Evolutionary conservation across 2,888 invertebrate genomes (phyloP).

Genomic region (Agriotes lineatus): DNA sequence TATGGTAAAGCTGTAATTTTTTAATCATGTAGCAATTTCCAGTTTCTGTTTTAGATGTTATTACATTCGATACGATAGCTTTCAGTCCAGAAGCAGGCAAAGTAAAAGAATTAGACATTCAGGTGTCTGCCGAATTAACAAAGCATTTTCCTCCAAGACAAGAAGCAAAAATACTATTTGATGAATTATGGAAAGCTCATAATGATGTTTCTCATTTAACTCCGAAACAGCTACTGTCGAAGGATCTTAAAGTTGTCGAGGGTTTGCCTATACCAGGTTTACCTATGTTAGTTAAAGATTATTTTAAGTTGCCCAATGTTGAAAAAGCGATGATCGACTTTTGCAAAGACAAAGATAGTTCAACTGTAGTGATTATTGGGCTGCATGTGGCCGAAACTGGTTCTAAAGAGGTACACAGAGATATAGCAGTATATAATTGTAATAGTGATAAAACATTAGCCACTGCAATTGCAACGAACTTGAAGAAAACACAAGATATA

Average conservation of each 20-base stretch:
- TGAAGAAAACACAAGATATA: conserved; percentile 51
- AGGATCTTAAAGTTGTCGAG: conserved; percentile 80
- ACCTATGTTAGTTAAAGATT: conserved; percentile 75
- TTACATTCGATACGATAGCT: conserved; percentile 85
- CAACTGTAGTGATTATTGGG: conserved; percentile 73
- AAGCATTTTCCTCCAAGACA: conserved; percentile 65
- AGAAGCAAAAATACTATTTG: conserved; percentile 66
- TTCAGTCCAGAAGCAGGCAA: conserved; percentile 77
- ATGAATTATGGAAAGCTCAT: conserved; percentile 73
- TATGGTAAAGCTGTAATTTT: too few species aligned
- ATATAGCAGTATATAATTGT: conserved; percentile 69
- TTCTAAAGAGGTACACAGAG: conserved; percentile 66
- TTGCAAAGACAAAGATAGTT: conserved; percentile 64
- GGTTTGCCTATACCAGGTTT: conserved; percentile 69
- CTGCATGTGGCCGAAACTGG: conserved; percentile 67
- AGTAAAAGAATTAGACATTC: conserved; percentile 75
- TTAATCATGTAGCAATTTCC: too few species aligned
- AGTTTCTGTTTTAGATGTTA: conserved; percentile 71
- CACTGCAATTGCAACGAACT: conserved; percentile 60
- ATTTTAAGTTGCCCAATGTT: conserved; percentile 67
- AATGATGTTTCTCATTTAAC: conserved; percentile 76
- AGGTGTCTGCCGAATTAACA: conserved; percentile 72
- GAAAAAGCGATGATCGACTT: conserved; percentile 68
- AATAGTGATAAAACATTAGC: conserved; percentile 58
- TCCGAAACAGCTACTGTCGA: conserved; percentile 76